phyloP scores from a whole-genome alignment of 2,888 invertebrate species.

The Nebria salina region DNA sequence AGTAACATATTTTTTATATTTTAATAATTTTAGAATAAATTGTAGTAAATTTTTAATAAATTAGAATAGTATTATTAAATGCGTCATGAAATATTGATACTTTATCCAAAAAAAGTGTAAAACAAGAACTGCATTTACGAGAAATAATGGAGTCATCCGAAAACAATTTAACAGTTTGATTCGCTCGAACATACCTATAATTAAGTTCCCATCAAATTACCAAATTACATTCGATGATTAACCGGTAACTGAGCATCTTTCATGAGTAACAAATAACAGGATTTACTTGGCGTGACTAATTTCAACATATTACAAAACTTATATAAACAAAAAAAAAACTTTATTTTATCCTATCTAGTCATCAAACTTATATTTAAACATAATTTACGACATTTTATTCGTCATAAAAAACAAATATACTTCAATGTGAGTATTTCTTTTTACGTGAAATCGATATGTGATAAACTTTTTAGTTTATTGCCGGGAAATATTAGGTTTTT shows the following conservation, averaged over 20 bases:
- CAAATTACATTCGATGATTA: not conserved
- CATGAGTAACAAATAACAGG: slow-evolving; percentile 4
- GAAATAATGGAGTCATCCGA: not conserved
- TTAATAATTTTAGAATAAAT: no score
- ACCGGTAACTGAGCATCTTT: not conserved
- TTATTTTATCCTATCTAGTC: no score
- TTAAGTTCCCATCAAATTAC: not conserved
- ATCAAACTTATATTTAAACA: not conserved
- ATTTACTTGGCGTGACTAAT: not conserved
- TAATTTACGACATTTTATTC: not conserved
- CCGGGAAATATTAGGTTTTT: not conserved
- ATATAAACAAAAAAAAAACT: not conserved
- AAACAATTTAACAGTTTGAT: not conserved
- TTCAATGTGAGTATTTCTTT: not conserved
- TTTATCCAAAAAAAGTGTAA: not conserved
- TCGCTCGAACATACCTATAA: not conserved
- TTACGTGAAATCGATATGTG: not conserved
- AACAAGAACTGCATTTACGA: not conserved
- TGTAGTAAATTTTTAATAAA: no score
- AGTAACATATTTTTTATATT: no score
- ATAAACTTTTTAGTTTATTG: not conserved
- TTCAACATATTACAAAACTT: not conserved
- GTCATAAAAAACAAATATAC: not conserved
- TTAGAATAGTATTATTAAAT: no score
- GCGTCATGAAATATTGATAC: no score